Evolutionary conservation across 2,888 invertebrate genomes (phyloP), one percentile per base, ranked within the genome.

Genomic region (Zaprionus obscuricornis): DNA sequence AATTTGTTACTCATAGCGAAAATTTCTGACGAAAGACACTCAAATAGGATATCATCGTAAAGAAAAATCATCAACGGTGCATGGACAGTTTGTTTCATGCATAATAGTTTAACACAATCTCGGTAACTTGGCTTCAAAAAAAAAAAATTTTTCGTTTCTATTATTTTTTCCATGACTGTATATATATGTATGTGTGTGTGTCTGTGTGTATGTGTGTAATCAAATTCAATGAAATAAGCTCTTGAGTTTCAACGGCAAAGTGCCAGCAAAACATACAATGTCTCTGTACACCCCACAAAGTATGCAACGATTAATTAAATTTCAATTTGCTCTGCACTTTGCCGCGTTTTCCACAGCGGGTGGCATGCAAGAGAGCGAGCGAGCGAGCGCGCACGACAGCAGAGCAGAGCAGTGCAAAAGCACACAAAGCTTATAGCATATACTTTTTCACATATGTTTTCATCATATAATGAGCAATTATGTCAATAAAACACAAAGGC

Each of bases 391-490:
- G 14, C 2, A 7, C 18, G n/a, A n/a, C n/a, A n/a, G n/a, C n/a
- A n/a, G n/a, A n/a, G n/a, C n/a, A n/a, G n/a, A n/a, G n/a, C n/a
- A n/a, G n/a, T n/a, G n/a, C n/a, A n/a, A n/a, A n/a, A n/a, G n/a
- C n/a, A n/a, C n/a, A n/a, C n/a, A n/a, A n/a, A n/a, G n/a, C n/a
- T n/a, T n/a, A n/a, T n/a, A n/a, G n/a, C n/a, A n/a, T n/a, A n/a
- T n/a, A n/a, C n/a, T n/a, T n/a, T n/a, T n/a, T 10, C 37, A 37
- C 45, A 55, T 60, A 68, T 57, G 55, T 49, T 77, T 77, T 63
- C 66, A 66, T 74, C 66, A 54, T 59, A 70, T 77, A 77, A 74
- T 74, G 74, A 77, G 70, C 74, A 74, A 74, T 74, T 77, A 74
- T 63, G 66, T 52, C 74, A 69, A 74, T 77, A 69, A 74, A 70